Evolutionary conservation across 2,888 invertebrate genomes (phyloP), one percentile per base, ranked within the genome.

Genomic region (Plusia festucae): DNA sequence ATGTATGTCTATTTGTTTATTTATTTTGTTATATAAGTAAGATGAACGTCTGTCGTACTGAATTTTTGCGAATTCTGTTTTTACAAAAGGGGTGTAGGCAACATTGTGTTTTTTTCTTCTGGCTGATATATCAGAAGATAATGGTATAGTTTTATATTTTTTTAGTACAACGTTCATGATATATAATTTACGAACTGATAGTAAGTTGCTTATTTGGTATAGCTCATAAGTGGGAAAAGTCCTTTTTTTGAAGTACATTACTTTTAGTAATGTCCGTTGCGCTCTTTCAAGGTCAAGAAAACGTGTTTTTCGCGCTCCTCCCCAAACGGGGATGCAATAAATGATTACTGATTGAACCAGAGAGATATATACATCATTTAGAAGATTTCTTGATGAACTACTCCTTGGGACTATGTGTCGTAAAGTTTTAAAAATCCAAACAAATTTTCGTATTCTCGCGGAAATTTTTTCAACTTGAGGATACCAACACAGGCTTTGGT

Each of bases 141-240:
- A 52, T 13, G 59, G n/a, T 9, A 22, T 18, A 0, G 59, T 16
- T 13, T 52, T 59, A 24, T 60, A 53, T 30, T 53, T 60, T 46
- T 53, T 53, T 13, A 46, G 44, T 1, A 40, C 6, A 9, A 16
- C 44, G 13, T 60, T 1, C 0, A 16, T 22, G 7, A 60, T 44
- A 15, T 60, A 60, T 1, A 60, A 40, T 16, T 60, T 40, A 16
- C 53, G 40, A 5, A 60, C 60, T 13, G 53, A 53, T 2, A 59
- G 59, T 7, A 60, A 13, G 11, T 11, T 52, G 13, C 60, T 60
- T 2, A 53, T 24, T n/a, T 53, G 24, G 8, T 60, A 60, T 15
- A 60, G n/a, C n/a, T 16, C 40, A 2, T 18, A 11, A 27, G 60
- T 60, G 4, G 57, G 16, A 8, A 16, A 44, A 6, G 13, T 44